Base-by-base conservation (phyloP, 2,797 vertebrate species). In the Microhierax caerulescens region DNA sequence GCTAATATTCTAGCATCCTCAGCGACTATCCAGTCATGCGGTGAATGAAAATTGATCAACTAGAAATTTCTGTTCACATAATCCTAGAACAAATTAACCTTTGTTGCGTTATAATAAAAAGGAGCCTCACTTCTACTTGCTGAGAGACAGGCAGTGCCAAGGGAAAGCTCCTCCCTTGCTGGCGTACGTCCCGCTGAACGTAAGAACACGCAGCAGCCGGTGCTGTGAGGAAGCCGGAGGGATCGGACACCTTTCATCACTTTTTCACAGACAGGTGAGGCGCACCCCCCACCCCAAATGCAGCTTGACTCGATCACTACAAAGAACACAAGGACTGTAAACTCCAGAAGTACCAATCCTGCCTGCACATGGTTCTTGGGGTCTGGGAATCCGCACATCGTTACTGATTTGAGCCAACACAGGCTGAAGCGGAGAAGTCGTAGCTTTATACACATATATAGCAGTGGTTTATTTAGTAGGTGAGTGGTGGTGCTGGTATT, bases 181-280 rank as follows among this genome's bases (percentile, higher is more conserved):
- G 73, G 23, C 10, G 0, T 8, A 5, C 24, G 45, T n/a, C 68
- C 53, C 25, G 1, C 25, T 18, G 53, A 37, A 7, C 41, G 54
- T 2, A 20, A 14, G 60, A 21, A 3, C 2, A 15, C 7, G 2
- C 2, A 1, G 34, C 51, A 34, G 51, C 21, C 15, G 0, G 6
- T 20, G 5, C 30, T 1, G 0, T 5, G 7, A 39, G 37, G 51
- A 14, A 18, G 50, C 12, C 1, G 2, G 78, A 39, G 48, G 74
- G 41, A 34, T 6, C 4, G 5, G 43, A 14, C 10, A 18, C 51
- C 51, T 19, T 32, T 36, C 8, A 19, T 14, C 18, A 1, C 1
- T 21, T 30, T 45, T 25, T 25, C 50, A 63, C 50, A 34, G 43
- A 2, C 6, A 37, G 67, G 27, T 4, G 72, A 21, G 34, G 37